A percentile compares a stretch with the other conserved stretches of the same genome.
These are phyloP conservation scores for Dipodomys spectabilis DNA, from an alignment of 2,113 vertebrate genomes.

Conservation along the genomic window DNA sequence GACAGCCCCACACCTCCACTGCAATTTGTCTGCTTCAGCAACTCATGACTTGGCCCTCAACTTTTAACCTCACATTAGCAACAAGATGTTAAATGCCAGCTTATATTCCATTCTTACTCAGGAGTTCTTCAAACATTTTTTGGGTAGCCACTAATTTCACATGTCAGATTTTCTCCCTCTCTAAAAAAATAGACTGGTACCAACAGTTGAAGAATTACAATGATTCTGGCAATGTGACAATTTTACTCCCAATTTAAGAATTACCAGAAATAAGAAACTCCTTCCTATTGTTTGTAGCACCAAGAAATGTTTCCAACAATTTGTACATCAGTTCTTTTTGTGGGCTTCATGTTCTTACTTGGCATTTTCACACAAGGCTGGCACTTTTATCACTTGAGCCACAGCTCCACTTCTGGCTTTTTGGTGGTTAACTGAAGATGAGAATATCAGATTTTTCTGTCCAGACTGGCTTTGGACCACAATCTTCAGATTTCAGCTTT, in stretches of 20 bases:
- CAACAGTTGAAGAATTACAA: conserved; percentile 23
- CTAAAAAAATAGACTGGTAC: conserved; percentile 46
- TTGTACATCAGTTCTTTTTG: neutral
- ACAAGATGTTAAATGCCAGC: neutral
- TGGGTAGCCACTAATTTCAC: conserved; percentile 40
- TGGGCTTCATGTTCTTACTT: too few species aligned
- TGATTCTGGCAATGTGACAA: neutral
- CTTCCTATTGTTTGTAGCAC: neutral
- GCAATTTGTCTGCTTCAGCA: neutral
- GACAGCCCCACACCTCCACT: neutral
- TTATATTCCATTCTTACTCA: conserved; percentile 13
- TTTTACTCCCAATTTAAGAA: conserved; percentile 16
- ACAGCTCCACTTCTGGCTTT: too few species aligned
- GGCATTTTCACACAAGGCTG: too few species aligned
- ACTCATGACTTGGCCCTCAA: neutral
- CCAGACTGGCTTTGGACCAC: too few species aligned
- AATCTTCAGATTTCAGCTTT: too few species aligned
- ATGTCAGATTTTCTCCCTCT: neutral
- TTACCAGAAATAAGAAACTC: conserved; percentile 13
- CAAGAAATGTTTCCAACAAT: neutral
- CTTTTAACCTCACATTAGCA: neutral
- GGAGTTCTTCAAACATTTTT: neutral
- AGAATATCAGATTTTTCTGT: too few species aligned
- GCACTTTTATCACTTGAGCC: too few species aligned
- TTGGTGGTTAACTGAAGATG: too few species aligned